phyloP scores from a whole-genome alignment of 2,888 invertebrate species.

The Caenorhabditis imperialis region DNA sequence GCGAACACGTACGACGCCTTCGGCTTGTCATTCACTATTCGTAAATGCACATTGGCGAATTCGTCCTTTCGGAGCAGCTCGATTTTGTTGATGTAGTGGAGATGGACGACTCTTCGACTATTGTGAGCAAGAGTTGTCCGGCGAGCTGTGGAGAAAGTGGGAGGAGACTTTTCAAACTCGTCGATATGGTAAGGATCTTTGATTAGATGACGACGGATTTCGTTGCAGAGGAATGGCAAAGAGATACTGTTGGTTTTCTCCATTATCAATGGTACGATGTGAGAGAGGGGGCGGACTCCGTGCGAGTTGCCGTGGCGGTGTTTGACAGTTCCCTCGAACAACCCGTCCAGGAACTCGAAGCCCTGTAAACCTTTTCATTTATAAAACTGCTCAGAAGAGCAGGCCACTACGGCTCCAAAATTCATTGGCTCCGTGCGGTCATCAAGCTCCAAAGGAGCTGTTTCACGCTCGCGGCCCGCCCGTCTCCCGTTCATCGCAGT shows the following conservation, averaged over 20 bases:
- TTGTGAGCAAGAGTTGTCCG: conserved; percentile 50
- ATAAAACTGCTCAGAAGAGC: conserved; percentile 52
- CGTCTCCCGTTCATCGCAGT: conserved; percentile 53
- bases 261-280: conserved; percentile 31
- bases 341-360: conserved; percentile 33
- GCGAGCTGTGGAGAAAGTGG: conserved; percentile 12
- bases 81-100: conserved; percentile 41
- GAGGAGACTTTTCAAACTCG: conserved; percentile 29
- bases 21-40: conserved; percentile 48
- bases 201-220: conserved; percentile 35
- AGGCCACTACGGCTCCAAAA: conserved; percentile 52
- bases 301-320: conserved; percentile 29
- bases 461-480: conserved; percentile 61
- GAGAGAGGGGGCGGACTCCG: conserved; percentile 41
- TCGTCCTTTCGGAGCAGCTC: conserved; percentile 47
- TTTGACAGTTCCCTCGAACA: conserved; percentile 47
- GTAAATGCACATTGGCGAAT: conserved; percentile 44
- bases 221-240: conserved; percentile 35
- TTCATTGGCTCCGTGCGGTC: conserved; percentile 48
- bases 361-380: conserved; percentile 2
- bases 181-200: conserved; percentile 50
- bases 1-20: conserved; percentile 51
- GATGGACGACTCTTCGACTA: conserved; percentile 43
- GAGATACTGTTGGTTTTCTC: conserved; percentile 38
- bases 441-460: conserved; percentile 41